These are phyloP conservation scores for Xenentodon cancila DNA, from an alignment of 2,797 vertebrate species.

Conservation along the genomic window DNA sequence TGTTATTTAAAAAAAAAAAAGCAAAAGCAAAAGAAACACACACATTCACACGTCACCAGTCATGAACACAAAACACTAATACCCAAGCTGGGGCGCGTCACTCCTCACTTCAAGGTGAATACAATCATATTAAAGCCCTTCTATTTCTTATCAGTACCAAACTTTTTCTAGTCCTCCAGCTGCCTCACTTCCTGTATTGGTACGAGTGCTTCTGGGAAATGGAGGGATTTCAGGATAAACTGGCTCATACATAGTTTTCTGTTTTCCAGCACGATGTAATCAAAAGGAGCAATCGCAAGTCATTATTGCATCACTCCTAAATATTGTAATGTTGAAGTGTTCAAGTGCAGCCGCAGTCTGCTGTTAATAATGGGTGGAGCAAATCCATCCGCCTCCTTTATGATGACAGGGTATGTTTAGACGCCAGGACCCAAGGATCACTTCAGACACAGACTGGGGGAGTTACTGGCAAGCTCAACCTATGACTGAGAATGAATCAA, in stretches of 20 bases:
- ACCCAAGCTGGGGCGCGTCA: conserved; percentile 68
- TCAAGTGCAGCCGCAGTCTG: conserved; percentile 54
- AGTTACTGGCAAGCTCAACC: conserved; percentile 58
- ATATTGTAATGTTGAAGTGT: conserved; percentile 65
- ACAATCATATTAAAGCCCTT: conserved; percentile 72
- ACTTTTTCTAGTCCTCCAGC: conserved; percentile 31
- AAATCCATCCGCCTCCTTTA: conserved; percentile 50
- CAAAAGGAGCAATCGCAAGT: conserved; percentile 64
- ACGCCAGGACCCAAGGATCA: conserved; percentile 52
- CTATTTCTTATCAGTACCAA: conserved; percentile 58
- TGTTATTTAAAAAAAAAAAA: too few species aligned
- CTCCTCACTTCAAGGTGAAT: conserved; percentile 74
- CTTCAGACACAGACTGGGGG: conserved; percentile 62
- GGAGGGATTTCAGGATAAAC: conserved; percentile 42
- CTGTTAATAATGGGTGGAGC: conserved; percentile 71
- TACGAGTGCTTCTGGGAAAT: conserved; percentile 72
- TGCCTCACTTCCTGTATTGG: conserved; percentile 78
- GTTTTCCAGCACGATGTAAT: conserved; percentile 46
- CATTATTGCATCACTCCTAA: conserved; percentile 72
- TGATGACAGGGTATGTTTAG: conserved; percentile 77
- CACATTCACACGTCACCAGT: conserved; percentile 61
- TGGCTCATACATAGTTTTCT: conserved; percentile 51
- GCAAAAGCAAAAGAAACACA: conserved; percentile 42
- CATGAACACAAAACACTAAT: conserved; percentile 64
- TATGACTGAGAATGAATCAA: conserved; percentile 63